phyloP scores from a whole-genome alignment of 2,888 invertebrate genomes.

The Lissocephala sabroskyi region DNA sequence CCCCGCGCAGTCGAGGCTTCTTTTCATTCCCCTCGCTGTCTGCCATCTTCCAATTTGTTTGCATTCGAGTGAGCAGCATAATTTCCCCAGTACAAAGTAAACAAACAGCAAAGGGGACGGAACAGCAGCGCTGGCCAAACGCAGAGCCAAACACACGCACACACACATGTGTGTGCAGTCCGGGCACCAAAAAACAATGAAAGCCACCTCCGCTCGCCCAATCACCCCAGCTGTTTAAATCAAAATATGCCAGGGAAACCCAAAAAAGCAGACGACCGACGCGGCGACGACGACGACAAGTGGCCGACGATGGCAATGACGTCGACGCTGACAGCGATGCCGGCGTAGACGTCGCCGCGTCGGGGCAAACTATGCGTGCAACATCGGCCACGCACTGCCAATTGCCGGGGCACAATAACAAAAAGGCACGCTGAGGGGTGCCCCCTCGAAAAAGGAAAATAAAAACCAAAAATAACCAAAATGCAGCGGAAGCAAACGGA shows the following conservation, averaged over 20 bases:
- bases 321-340: no score
- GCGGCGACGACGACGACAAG: no score
- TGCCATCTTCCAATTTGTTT: no score
- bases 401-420: neutral
- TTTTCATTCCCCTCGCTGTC: no score
- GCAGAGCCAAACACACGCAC: constrained; percentile 6
- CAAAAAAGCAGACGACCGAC: no score
- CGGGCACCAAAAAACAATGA: no score
- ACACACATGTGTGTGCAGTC: neutral
- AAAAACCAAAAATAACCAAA: constrained; percentile 17
- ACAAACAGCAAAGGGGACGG: constrained; percentile 9
- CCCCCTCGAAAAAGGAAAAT: constrained; percentile 19
- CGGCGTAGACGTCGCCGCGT: no score
- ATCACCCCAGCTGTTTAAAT: constrained; percentile 3
- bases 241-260: neutral
- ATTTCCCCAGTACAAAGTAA: constrained; percentile 29
- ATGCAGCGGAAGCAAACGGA: constrained; percentile 41
- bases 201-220: no score
- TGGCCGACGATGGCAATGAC: no score
- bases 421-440: neutral
- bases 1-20: no score
- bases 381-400: no score
- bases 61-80: constrained; percentile 22
- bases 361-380: no score
- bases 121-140: constrained; percentile 12